Conservation (phyloP, 1,140 invertebrate genomes). For the Papilio xuthus region DNA sequence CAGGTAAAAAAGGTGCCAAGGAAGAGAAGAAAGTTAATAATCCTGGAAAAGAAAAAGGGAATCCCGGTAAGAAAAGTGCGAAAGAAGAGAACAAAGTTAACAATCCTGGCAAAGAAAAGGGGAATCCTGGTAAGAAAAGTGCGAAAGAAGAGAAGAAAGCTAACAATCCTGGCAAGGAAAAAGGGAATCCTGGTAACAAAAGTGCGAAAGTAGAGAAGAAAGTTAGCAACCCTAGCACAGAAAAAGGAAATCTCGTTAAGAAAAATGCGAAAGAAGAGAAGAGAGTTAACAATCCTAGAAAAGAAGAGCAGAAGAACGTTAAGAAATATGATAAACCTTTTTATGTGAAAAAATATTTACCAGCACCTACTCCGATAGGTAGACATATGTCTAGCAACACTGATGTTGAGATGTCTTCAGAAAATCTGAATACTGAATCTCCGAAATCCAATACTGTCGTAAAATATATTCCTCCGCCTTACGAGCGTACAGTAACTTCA, state of each 20-base stretch:
- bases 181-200: background rate
- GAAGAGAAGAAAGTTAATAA: background rate
- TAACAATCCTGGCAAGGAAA: background rate
- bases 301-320: slow-evolving; percentile 8
- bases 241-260: background rate
- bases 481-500: background rate
- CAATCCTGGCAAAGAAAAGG: background rate
- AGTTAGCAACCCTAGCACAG: background rate
- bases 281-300: background rate
- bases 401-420: background rate
- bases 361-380: background rate
- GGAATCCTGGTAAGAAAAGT: background rate
- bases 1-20: background rate
- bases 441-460: slow-evolving; percentile 8
- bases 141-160: background rate
- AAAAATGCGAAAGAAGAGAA: background rate
- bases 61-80: background rate
- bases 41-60: background rate
- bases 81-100: background rate
- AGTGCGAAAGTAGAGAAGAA: background rate
- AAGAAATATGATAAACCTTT: slow-evolving; percentile 16
- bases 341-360: slow-evolving; percentile 28
- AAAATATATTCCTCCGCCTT: slow-evolving; percentile 21
- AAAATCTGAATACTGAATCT: background rate
- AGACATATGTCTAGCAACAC: slow-evolving; percentile 12